Evolutionary conservation across 2,797 vertebrate species (phyloP).

Genomic region (Gadopsis bispinosus): DNA sequence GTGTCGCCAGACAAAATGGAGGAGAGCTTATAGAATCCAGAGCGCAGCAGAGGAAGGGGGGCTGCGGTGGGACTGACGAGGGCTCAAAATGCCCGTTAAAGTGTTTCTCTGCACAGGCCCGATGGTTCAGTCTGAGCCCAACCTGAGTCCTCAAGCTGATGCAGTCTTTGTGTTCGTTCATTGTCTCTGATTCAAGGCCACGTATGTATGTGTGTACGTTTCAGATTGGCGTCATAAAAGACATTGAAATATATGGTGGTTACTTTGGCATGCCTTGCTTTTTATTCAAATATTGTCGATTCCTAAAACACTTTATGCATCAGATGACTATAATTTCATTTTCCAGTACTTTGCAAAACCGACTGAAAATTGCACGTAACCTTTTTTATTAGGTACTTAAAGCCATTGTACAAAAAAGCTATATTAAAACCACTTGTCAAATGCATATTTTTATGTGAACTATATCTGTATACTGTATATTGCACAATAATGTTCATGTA

Average conservation of each 20-base stretch:
- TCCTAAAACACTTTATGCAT: background rate
- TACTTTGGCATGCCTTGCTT: background rate
- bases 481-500: no score
- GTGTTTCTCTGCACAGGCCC: background rate
- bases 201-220: no score
- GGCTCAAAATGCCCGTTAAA: background rate
- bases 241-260: background rate
- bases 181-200: background rate
- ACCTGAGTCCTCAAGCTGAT: background rate
- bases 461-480: no score
- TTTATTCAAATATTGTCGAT: background rate
- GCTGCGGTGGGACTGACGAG: background rate
- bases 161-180: background rate
- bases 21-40: conserved; percentile 44
- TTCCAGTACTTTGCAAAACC: no score
- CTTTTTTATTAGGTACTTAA: no score
- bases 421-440: no score
- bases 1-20: conserved; percentile 56
- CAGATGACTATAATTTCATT: no score
- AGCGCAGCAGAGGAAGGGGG: background rate
- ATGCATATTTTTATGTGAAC: no score
- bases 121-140: background rate
- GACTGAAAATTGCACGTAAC: no score
- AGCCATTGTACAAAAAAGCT: no score
- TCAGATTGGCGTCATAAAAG: no score